Conservation (phyloP, 2,113 vertebrate species). For the Bos indicus region DNA sequence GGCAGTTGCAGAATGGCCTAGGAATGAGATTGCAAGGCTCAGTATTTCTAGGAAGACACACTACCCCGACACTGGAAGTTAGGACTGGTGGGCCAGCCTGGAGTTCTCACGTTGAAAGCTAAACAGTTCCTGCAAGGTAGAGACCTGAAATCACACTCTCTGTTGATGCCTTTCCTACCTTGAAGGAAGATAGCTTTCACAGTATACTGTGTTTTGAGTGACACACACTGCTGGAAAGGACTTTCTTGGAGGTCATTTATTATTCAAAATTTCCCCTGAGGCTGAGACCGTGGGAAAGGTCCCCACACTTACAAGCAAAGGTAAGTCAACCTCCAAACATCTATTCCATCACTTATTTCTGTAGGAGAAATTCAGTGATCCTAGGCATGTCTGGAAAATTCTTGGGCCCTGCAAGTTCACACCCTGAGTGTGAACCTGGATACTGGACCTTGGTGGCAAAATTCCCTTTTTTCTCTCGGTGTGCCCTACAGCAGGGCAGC, state of each 20-base stretch:
- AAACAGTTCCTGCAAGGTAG: not conserved
- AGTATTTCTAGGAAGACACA: not conserved
- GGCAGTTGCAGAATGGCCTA: rapidly evolving
- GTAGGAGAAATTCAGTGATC: not conserved
- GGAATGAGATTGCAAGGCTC: not conserved
- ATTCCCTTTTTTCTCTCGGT: not conserved
- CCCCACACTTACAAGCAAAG: not conserved
- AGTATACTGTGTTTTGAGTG: not conserved
- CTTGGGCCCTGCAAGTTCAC: not conserved
- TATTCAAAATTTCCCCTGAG: not conserved
- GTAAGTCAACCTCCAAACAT: not conserved
- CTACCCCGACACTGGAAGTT: not conserved
- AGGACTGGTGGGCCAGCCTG: not conserved
- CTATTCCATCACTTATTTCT: not conserved
- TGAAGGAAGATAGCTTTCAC: not conserved
- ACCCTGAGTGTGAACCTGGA: not conserved
- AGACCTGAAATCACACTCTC: not conserved
- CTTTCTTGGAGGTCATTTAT: not conserved
- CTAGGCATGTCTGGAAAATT: not conserved
- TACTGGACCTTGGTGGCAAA: not conserved
- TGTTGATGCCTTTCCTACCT: not conserved
- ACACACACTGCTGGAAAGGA: not conserved
- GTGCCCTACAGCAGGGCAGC: not conserved
- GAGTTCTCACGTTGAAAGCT: not conserved
- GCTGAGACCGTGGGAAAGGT: not conserved